phyloP scores from a whole-genome alignment of 2,888 invertebrate genomes.

The Strigamia maritima region DNA sequence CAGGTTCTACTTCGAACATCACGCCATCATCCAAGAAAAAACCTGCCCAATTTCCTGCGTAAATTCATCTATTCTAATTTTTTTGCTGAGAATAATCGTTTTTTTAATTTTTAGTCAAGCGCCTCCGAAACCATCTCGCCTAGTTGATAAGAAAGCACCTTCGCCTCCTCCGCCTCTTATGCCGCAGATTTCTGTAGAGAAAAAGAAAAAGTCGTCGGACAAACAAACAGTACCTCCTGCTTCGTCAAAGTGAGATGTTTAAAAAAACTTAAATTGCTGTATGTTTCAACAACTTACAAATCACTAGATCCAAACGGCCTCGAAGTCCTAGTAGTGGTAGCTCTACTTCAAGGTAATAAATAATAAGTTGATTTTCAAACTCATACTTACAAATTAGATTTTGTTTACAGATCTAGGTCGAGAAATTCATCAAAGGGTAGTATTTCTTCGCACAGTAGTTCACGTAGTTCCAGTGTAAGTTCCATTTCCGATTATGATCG shows the following conservation, averaged over 20 bases:
- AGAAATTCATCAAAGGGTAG: neutral
- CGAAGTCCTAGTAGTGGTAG: too few relatives aligned
- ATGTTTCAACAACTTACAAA: too few relatives aligned
- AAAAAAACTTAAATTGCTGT: too few relatives aligned
- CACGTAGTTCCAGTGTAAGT: constrained; percentile 15
- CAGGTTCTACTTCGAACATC: too few relatives aligned
- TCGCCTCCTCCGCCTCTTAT: neutral
- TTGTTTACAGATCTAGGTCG: neutral
- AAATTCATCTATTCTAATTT: neutral
- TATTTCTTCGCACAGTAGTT: constrained; percentile 9
- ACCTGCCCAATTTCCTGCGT: neutral
- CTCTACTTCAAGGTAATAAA: too few relatives aligned
- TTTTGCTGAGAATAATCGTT: neutral
- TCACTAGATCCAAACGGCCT: too few relatives aligned
- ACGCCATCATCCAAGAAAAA: neutral
- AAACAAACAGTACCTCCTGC: too few relatives aligned
- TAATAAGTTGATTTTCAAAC: too few relatives aligned
- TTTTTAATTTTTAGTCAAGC: neutral
- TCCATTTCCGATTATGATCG: neutral
- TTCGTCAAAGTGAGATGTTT: too few relatives aligned
- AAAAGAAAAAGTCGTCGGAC: neutral
- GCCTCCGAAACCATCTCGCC: neutral
- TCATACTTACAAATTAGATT: neutral
- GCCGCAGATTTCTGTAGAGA: neutral
- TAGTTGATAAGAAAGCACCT: neutral